Conservation (phyloP, 1,140 invertebrate species). For the Zaprionus gabonicus region DNA sequence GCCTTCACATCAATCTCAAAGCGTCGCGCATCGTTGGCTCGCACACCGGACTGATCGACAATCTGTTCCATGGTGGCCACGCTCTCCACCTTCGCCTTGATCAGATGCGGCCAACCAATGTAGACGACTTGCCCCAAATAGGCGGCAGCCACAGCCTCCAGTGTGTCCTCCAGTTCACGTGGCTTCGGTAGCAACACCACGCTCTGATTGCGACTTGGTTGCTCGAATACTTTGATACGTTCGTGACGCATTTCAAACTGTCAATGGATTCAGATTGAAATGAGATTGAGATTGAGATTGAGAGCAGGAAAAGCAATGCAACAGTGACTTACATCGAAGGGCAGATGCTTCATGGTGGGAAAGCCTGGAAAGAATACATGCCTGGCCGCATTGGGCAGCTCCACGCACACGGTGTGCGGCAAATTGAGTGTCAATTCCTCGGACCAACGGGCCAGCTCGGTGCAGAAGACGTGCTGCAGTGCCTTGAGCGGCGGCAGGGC, state of each 20-base stretch:
- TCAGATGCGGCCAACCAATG: slow-evolving; percentile 95
- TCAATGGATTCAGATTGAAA: not conserved
- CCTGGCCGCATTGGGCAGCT: slow-evolving; percentile 89
- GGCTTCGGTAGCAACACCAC: slow-evolving; percentile 89
- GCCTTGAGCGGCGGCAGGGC: slow-evolving; percentile 52
- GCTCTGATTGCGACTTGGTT: slow-evolving; percentile 91
- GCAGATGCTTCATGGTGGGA: slow-evolving; percentile 93
- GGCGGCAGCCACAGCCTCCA: slow-evolving; percentile 86
- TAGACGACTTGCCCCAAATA: slow-evolving; percentile 90
- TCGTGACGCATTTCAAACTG: slow-evolving; percentile 88
- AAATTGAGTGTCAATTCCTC: slow-evolving; percentile 87
- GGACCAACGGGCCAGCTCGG: slow-evolving; percentile 85
- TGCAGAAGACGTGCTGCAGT: slow-evolving; percentile 63
- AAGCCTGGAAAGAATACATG: slow-evolving; percentile 95
- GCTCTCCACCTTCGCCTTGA: slow-evolving; percentile 87
- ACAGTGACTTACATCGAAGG: slow-evolving; percentile 88
- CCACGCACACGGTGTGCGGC: slow-evolving; percentile 89
- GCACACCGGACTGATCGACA: slow-evolving; percentile 44
- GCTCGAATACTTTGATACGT: slow-evolving; percentile 95
- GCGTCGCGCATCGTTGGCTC: slow-evolving; percentile 48
- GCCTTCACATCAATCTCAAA: slow-evolving; percentile 65
- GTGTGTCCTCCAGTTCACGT: slow-evolving; percentile 74
- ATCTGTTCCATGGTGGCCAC: slow-evolving; percentile 51
- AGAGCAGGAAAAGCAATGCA: not conserved
- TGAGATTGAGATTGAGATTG: not conserved